Evolutionary conservation across 2,888 invertebrate genomes (phyloP), one percentile per base, ranked within the genome.

Genomic region (Philonicus albiceps): DNA sequence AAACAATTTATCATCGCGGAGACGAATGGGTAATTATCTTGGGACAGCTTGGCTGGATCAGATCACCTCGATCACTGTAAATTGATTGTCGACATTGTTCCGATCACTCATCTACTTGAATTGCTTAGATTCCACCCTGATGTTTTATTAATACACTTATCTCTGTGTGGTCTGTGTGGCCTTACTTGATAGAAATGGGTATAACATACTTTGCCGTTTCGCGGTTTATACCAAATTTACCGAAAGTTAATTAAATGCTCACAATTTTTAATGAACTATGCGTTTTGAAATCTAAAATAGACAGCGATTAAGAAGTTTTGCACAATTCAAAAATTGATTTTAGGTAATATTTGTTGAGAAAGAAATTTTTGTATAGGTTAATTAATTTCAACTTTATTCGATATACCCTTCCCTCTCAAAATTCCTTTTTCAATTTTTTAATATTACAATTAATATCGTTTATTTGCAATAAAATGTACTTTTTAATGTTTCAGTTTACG

Each of bases 101-200:
- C 37, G 78, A 30, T 78, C 19, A 13, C 13, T 1, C 34, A 43
- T 83, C 16, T 22, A 27, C 72, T 83, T 13, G 80, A 80, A 49
- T 43, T 80, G 22, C 49, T 83, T 16, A 37, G 64, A 83, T 83
- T 83, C 22, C 83, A 27, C 16, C 64, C 72, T 55, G 49, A 72
- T 83, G 64, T 37, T 83, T 83, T 83, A 64, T 83, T 83, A 64
- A 83, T 83, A 3, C 34, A 7, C 27, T 6, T 34, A 37, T 13
- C 34, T 34, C 27, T 83, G 83, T 83, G 83, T 83, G 83, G 83
- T 83, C 83, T 83, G 83, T 83, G 83, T 83, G 83, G 83, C 72
- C 83, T 83, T 37, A 53, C n/a, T 30, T 7, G 53, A n/a, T 13
- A 7, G 3, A 43, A 22, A 16, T 2, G 40, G 13, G 3, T 13